Conservation (phyloP, 2,113 vertebrate species). For the Gymnorhina tibicen region DNA sequence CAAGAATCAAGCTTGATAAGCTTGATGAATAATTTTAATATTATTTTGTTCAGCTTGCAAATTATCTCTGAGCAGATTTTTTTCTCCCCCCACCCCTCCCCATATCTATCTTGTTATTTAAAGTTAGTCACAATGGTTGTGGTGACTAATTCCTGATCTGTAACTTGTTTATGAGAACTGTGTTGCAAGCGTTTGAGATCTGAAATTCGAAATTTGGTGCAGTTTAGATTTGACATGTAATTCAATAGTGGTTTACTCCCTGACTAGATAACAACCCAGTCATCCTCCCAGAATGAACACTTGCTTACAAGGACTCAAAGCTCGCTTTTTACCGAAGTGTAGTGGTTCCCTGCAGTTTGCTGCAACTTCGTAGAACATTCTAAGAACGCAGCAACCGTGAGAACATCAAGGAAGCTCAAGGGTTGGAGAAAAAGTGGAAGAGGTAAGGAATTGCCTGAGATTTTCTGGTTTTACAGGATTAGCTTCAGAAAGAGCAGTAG, state of each 20-base stretch:
- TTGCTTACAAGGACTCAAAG: background rate
- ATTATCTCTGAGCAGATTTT: constrained; percentile 15
- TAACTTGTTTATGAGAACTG: background rate
- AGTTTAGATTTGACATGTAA: background rate
- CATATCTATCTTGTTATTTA: background rate
- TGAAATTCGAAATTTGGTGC: background rate
- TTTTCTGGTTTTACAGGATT: background rate
- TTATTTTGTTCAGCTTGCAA: constrained; percentile 26
- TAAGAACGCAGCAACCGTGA: background rate
- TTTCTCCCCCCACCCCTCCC: background rate
- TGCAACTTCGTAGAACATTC: background rate
- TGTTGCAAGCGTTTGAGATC: background rate
- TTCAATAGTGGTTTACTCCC: background rate
- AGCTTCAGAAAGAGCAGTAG: background rate
- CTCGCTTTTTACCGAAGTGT: background rate
- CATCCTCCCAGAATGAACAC: background rate
- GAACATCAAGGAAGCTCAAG: background rate
- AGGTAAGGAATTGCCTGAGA: background rate
- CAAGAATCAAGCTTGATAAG: constrained; percentile 34
- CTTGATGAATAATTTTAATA: constrained; percentile 39
- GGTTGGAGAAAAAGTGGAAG: background rate
- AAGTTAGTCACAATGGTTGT: constrained; percentile 16
- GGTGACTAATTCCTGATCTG: constrained; percentile 33
- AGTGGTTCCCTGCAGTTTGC: background rate
- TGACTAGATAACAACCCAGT: background rate